Percentiles rank a stretch among this genome's conserved stretches.
Evolutionary conservation across 2,888 invertebrate species (phyloP).

Genomic region (Hypsopygia costalis): DNA sequence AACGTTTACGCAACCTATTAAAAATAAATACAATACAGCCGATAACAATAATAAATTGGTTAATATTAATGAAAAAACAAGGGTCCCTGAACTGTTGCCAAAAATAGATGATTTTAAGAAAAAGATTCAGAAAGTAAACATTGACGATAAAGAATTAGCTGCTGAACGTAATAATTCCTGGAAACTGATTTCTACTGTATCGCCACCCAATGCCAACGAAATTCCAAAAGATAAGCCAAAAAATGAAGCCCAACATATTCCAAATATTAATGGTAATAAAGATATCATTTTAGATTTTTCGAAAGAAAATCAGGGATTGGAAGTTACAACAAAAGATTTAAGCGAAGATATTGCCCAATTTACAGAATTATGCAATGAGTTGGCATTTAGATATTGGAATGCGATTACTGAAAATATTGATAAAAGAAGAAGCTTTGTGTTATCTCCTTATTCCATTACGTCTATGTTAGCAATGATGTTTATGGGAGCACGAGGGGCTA

Average conservation of each 20-base stretch:
- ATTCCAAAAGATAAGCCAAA: slow-evolving; percentile 58
- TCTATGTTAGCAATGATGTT: slow-evolving; percentile 95
- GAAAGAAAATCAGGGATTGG: slow-evolving; percentile 83
- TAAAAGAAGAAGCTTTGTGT: slow-evolving; percentile 86
- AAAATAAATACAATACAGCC: slow-evolving; percentile 24
- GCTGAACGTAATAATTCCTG: slow-evolving; percentile 71
- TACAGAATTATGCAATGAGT: slow-evolving; percentile 89
- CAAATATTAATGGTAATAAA: slow-evolving; percentile 41
- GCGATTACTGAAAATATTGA: slow-evolving; percentile 86
- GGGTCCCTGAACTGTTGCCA: slow-evolving; percentile 35
- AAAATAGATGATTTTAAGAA: slow-evolving; percentile 71
- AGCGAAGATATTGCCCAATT: slow-evolving; percentile 89
- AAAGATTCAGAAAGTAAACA: slow-evolving; percentile 71
- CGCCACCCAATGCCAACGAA: slow-evolving; percentile 69
- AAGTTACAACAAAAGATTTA: slow-evolving; percentile 86
- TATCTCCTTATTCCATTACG: slow-evolving; percentile 92
- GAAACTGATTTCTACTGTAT: slow-evolving; percentile 81
- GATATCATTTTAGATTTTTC: slow-evolving; percentile 62
- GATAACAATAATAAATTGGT: slow-evolving; percentile 16
- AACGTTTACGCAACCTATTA: slow-evolving; percentile 17
- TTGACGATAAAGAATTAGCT: slow-evolving; percentile 63
- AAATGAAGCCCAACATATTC: slow-evolving; percentile 32
- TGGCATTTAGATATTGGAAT: slow-evolving; percentile 92
- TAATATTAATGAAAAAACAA: slow-evolving; percentile 29
- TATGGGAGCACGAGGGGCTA: slow-evolving; percentile 91